phyloP scores from a whole-genome alignment of 2,888 invertebrate genomes.

The Erannis defoliaria region DNA sequence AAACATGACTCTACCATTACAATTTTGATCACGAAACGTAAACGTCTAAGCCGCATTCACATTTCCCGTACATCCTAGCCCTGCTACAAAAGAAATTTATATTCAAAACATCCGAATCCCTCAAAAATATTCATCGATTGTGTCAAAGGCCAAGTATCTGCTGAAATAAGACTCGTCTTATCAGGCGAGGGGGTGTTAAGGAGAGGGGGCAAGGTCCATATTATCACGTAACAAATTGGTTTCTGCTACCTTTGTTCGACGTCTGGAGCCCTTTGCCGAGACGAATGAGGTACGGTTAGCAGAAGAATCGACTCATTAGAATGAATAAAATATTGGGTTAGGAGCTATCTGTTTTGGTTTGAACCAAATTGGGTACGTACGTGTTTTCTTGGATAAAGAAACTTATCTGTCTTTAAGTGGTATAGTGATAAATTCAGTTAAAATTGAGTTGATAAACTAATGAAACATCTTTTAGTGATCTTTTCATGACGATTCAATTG shows the following conservation, averaged over 20 bases:
- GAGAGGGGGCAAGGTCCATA: slow-evolving; percentile 67
- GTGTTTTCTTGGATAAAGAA: neutral
- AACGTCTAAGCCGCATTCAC: neutral
- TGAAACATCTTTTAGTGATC: no score
- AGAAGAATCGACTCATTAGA: slow-evolving; percentile 50
- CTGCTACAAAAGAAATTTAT: neutral
- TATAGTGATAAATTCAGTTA: no score
- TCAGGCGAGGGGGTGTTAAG: slow-evolving; percentile 43
- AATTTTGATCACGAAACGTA: no score
- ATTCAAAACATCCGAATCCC: slow-evolving; percentile 5
- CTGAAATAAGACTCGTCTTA: slow-evolving; percentile 68
- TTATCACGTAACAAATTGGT: slow-evolving; percentile 87
- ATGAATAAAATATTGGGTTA: slow-evolving; percentile 20
- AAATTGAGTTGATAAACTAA: no score
- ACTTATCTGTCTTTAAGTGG: neutral
- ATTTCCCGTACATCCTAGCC: neutral
- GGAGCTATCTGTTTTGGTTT: slow-evolving; percentile 9
- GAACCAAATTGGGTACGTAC: neutral
- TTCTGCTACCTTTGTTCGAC: slow-evolving; percentile 84
- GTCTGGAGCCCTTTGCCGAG: slow-evolving; percentile 69
- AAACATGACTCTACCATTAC: no score
- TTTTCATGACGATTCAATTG: no score
- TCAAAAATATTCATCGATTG: slow-evolving; percentile 44
- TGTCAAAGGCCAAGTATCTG: slow-evolving; percentile 61
- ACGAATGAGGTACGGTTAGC: slow-evolving; percentile 69